phyloP scores from a whole-genome alignment of 1,140 invertebrate species.

The Scaptomyza graminum region DNA sequence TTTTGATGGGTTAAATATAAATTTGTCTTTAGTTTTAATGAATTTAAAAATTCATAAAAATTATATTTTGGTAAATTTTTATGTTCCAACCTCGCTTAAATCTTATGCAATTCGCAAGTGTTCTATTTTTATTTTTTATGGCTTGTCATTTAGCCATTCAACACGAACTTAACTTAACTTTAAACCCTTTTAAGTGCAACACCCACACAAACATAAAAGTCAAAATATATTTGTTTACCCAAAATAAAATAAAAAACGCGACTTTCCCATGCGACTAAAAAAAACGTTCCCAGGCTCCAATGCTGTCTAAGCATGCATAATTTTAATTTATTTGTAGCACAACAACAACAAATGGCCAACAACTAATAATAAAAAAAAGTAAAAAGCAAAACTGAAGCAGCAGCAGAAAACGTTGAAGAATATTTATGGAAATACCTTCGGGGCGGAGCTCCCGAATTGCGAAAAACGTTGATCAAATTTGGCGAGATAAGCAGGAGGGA shows the following conservation, averaged over 20 bases:
- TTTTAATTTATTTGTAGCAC: constrained; percentile 82
- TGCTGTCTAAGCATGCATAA: constrained; percentile 77
- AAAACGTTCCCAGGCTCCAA: constrained; percentile 64
- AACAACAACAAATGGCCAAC: constrained; percentile 51
- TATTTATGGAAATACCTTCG: constrained; percentile 83
- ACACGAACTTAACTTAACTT: background rate
- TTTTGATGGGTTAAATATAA: too few relatives aligned
- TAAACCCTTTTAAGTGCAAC: constrained; percentile 18
- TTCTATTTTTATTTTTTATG: constrained; percentile 4
- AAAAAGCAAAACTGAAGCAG: constrained; percentile 57
- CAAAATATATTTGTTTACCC: constrained; percentile 31
- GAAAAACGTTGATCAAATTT: constrained; percentile 82
- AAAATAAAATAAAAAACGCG: constrained; percentile 12
- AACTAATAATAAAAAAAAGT: constrained; percentile 71
- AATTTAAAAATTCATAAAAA: too few relatives aligned
- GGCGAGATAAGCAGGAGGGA: constrained; percentile 64
- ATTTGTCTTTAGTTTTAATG: too few relatives aligned
- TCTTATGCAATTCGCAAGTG: background rate
- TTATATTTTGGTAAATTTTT: background rate
- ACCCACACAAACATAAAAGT: constrained; percentile 19
- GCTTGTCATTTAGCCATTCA: background rate
- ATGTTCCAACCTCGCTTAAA: background rate
- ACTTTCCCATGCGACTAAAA: constrained; percentile 62
- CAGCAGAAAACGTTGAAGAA: constrained; percentile 36
- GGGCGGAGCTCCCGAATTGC: constrained; percentile 82